Evolutionary conservation across 2,888 invertebrate genomes (phyloP).

Genomic region (Rhorus exstirpatorius): DNA sequence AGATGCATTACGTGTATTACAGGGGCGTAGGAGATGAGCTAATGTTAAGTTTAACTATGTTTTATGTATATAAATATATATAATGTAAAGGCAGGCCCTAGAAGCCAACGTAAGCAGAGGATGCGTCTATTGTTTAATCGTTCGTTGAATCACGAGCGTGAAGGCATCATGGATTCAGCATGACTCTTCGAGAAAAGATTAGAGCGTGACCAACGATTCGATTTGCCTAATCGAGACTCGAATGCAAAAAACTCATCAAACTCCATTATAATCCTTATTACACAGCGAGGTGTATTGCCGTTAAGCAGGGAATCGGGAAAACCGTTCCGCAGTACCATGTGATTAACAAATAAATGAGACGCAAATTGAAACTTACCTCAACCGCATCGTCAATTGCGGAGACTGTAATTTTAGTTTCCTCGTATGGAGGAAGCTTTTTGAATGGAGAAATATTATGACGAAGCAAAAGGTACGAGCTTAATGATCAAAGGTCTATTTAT

Average conservation of each 20-base stretch:
- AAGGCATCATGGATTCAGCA: conserved; percentile 39
- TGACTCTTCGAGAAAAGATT: conserved; percentile 46
- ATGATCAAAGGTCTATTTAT: no score
- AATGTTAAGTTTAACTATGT: conserved; percentile 37
- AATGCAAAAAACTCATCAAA: conserved; percentile 13
- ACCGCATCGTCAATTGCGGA: no score
- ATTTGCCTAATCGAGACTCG: conserved; percentile 62
- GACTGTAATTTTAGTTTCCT: no score
- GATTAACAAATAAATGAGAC: no score
- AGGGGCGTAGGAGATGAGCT: conserved; percentile 54
- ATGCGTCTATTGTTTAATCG: conserved; percentile 67
- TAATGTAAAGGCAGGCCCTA: conserved; percentile 14
- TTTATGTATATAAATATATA: neutral
- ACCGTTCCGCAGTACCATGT: no score
- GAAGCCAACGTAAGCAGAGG: conserved; percentile 34
- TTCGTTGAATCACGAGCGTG: conserved; percentile 69
- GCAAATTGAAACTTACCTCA: no score
- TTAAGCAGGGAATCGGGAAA: no score
- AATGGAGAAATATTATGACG: no score
- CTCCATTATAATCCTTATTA: neutral
- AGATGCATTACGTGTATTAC: conserved; percentile 58
- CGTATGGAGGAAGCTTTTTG: no score
- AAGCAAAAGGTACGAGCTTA: no score
- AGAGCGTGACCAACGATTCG: conserved; percentile 64
- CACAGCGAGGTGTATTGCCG: neutral